Evolutionary conservation across 2,113 vertebrate genomes (phyloP).

Genomic region (Collichthys lucidus): DNA sequence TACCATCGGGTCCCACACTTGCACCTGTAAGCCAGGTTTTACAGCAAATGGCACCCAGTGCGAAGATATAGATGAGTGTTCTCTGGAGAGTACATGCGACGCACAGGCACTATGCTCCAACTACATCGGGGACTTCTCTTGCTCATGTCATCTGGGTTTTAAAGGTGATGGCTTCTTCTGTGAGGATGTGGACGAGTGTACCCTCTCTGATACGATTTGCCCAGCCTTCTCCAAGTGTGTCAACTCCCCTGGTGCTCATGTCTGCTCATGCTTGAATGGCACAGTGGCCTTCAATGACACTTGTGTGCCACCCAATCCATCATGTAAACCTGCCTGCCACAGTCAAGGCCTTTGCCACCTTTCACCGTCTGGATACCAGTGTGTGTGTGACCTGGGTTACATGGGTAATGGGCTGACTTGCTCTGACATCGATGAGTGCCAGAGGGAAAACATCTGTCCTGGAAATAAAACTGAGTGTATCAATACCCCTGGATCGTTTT

Average conservation of each 20-base stretch:
- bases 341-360: constrained; percentile 82
- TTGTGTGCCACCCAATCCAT: constrained; percentile 75
- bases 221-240: constrained; percentile 79
- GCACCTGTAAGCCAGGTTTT: constrained; percentile 84
- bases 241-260: constrained; percentile 84
- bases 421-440: constrained; percentile 85
- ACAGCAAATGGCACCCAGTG: constrained; percentile 80
- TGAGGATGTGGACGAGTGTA: constrained; percentile 83
- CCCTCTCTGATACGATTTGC: constrained; percentile 72
- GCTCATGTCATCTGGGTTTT: constrained; percentile 84
- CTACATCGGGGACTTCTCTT: constrained; percentile 78
- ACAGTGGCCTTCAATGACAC: constrained; percentile 77
- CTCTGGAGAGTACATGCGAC: constrained; percentile 66
- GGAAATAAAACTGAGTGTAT: constrained; percentile 81
- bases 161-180: constrained; percentile 82
- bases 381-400: constrained; percentile 86
- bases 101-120: constrained; percentile 80
- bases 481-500: constrained; percentile 83
- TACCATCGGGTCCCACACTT: constrained; percentile 80
- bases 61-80: constrained; percentile 84
- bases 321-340: constrained; percentile 82
- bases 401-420: constrained; percentile 80
- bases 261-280: constrained; percentile 88
- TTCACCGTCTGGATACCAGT: constrained; percentile 80
- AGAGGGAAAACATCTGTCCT: constrained; percentile 77